phyloP scores from a whole-genome alignment of 2,888 invertebrate genomes.

The Nasonovia ribisnigri region DNA sequence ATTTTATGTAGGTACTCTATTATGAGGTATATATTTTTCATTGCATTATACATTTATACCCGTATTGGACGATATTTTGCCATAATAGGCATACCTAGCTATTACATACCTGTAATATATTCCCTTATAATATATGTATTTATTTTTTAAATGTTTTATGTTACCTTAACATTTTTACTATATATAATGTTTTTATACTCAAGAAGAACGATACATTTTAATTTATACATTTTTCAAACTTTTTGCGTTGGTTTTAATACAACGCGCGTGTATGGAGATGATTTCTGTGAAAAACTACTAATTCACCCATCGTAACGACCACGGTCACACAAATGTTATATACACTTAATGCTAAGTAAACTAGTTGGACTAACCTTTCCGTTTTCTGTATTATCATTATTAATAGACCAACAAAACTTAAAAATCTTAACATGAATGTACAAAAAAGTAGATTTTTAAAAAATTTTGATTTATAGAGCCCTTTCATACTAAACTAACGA shows the following conservation, averaged over 20 bases:
- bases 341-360: not conserved
- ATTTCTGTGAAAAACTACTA: not conserved
- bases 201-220: not conserved
- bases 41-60: not conserved
- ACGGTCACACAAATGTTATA: not conserved
- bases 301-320: not conserved
- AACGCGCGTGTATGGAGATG: not conserved
- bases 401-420: not conserved
- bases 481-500: no score
- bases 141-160: not conserved
- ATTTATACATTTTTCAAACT: not conserved
- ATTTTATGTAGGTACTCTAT: not conserved
- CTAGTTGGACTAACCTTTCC: not conserved
- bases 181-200: not conserved
- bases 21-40: not conserved
- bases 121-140: not conserved
- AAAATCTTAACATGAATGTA: not conserved
- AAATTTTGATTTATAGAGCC: no score
- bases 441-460: no score
- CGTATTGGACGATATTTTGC: not conserved
- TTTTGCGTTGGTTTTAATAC: not conserved
- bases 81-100: not conserved
- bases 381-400: not conserved
- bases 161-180: not conserved
- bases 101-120: not conserved